A percentile compares a stretch with the other conserved stretches of the same genome.
These are phyloP conservation scores for Lonchura striata DNA, from an alignment of 2,113 vertebrate species.

Conservation along the genomic window DNA sequence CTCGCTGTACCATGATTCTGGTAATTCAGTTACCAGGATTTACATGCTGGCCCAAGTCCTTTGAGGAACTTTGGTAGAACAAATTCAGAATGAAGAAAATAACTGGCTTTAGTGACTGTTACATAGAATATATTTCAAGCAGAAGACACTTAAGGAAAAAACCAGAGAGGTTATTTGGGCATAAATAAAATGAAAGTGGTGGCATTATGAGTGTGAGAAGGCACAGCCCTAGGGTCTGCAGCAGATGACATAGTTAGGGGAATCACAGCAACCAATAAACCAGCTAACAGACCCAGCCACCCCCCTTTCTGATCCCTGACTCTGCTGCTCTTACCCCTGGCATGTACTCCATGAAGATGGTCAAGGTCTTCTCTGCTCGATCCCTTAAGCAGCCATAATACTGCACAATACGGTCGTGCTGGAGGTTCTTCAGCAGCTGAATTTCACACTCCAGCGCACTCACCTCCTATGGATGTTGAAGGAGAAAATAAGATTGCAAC, in stretches of 20 bases:
- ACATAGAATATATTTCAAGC: not conserved
- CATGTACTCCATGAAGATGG: slow-evolving; percentile 99
- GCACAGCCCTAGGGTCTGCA: not conserved
- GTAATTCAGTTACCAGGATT: not conserved
- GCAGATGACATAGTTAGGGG: not conserved
- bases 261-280: not conserved
- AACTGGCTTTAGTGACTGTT: not conserved
- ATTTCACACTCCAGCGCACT: slow-evolving; percentile 95
- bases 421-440: slow-evolving; percentile 94
- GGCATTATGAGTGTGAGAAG: not conserved
- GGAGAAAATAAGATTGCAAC: not conserved
- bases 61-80: not conserved
- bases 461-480: slow-evolving; percentile 81
- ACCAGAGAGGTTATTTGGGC: not conserved
- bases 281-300: not conserved
- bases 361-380: slow-evolving; percentile 89
- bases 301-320: not conserved
- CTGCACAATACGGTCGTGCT: slow-evolving; percentile 93
- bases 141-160: not conserved
- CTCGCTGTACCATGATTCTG: not conserved
- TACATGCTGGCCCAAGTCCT: not conserved
- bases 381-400: slow-evolving; percentile 93
- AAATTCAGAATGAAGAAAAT: not conserved
- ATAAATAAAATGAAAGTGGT: not conserved
- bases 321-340: slow-evolving; percentile 82